Percentiles rank a stretch among this genome's conserved stretches.
These are phyloP conservation scores for Phyllotreta cruciferae DNA, from an alignment of 2,888 invertebrate species.

Conservation along the genomic window DNA sequence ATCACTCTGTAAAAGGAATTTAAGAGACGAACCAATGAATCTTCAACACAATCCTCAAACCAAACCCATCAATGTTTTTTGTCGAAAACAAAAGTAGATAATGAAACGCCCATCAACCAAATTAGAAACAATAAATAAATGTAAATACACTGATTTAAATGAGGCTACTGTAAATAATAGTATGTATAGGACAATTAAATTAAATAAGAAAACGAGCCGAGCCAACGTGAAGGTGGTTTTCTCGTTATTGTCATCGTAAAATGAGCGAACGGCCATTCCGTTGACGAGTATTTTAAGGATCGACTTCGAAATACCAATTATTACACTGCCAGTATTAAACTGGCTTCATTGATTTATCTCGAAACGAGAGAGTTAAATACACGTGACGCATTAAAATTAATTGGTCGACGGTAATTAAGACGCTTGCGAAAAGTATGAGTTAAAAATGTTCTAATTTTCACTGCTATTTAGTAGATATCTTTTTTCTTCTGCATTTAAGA, in stretches of 20 bases:
- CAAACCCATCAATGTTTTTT: too few relatives aligned
- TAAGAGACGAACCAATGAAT: too few relatives aligned
- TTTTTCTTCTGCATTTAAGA: too few relatives aligned
- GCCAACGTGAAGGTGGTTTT: constrained; percentile 8
- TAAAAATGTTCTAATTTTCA: too few relatives aligned
- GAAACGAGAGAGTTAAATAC: not conserved
- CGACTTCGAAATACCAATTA: constrained; percentile 7
- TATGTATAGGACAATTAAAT: constrained; percentile 6
- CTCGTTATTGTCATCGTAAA: constrained; percentile 10
- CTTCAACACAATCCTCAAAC: too few relatives aligned
- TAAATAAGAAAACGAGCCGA: not conserved
- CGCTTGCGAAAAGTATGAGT: too few relatives aligned
- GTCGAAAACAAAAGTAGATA: too few relatives aligned
- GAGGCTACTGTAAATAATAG: constrained; percentile 1
- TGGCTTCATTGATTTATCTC: constrained; percentile 3
- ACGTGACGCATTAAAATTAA: not conserved
- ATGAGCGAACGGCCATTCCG: constrained; percentile 3
- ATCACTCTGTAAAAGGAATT: too few relatives aligned
- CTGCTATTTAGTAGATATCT: too few relatives aligned
- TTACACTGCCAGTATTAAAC: constrained; percentile 5
- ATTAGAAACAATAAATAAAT: not conserved
- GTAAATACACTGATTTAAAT: constrained; percentile 5
- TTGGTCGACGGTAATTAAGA: too few relatives aligned
- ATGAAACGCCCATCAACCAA: too few relatives aligned
- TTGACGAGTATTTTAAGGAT: constrained; percentile 9